Percentiles rank a stretch among this genome's conserved stretches.
Evolutionary conservation across 2,113 vertebrate species (phyloP).

Genomic region (Myotis lucifugus): DNA sequence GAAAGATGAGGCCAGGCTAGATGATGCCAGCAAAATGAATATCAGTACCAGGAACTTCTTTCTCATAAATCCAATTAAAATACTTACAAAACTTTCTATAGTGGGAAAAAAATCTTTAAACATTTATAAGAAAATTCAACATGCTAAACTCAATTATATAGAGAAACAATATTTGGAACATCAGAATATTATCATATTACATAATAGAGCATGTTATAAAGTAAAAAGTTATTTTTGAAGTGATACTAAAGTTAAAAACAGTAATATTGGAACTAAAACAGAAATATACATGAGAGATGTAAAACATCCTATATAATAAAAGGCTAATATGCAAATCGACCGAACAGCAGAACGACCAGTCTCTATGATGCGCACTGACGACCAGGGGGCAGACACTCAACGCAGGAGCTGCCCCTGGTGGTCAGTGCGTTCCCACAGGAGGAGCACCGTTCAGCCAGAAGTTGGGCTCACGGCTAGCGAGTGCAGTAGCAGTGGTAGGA

Average conservation of each 20-base stretch:
- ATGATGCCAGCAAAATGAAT: neutral
- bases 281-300: neutral
- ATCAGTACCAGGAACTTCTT: neutral
- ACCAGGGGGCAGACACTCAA: no score
- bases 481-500: no score
- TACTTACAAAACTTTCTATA: neutral
- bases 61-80: constrained; percentile 43
- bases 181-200: neutral
- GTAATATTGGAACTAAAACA: neutral
- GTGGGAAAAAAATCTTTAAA: neutral
- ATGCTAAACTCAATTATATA: neutral
- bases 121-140: neutral
- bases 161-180: neutral
- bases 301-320: neutral
- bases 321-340: no score
- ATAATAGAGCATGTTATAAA: neutral
- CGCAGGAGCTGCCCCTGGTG: no score
- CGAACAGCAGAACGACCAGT: no score
- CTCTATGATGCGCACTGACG: no score
- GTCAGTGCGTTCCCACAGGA: no score
- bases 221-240: neutral
- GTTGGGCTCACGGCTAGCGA: no score
- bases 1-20: neutral
- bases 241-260: neutral
- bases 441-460: no score